These are phyloP conservation scores for Cololabis saira DNA, from an alignment of 2,113 vertebrate genomes.

Conservation along the genomic window DNA sequence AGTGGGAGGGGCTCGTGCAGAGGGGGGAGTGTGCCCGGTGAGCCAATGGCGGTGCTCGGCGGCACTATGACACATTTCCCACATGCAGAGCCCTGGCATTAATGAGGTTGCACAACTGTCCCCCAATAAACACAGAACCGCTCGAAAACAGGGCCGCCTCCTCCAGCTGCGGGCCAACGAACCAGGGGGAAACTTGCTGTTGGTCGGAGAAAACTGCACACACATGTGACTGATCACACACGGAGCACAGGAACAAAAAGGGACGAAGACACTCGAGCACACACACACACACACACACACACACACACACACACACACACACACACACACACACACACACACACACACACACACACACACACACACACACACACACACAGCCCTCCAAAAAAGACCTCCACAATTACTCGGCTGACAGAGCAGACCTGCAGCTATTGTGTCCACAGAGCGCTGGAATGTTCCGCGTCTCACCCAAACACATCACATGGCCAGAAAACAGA, in stretches of 20 bases:
- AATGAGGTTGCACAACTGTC: slow-evolving; percentile 71
- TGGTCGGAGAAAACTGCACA: neutral
- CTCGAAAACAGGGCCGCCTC: slow-evolving; percentile 23
- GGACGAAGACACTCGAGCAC: slow-evolving; percentile 14
- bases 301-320: slow-evolving; percentile 7
- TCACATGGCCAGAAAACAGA: slow-evolving; percentile 23
- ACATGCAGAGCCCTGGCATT: slow-evolving; percentile 60
- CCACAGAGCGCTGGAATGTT: slow-evolving; percentile 59
- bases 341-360: slow-evolving; percentile 7
- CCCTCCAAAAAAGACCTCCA: slow-evolving; percentile 18
- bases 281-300: slow-evolving; percentile 8
- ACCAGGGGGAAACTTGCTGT: neutral
- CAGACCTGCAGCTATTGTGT: slow-evolving; percentile 34
- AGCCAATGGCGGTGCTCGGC: slow-evolving; percentile 73
- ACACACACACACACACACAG: slow-evolving; percentile 5
- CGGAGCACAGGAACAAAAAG: slow-evolving; percentile 8
- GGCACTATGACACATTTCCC: slow-evolving; percentile 61
- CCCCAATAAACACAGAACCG: slow-evolving; percentile 48
- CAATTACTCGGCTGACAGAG: slow-evolving; percentile 31
- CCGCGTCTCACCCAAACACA: slow-evolving; percentile 34
- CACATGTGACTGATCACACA: slow-evolving; percentile 13
- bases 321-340: slow-evolving; percentile 7
- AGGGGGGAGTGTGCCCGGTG: slow-evolving; percentile 72
- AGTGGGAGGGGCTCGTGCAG: slow-evolving; percentile 22
- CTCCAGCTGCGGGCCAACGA: slow-evolving; percentile 25